These are phyloP conservation scores for Mesoclemmys tuberculata DNA, from an alignment of 2,113 vertebrate species.

Conservation along the genomic window DNA sequence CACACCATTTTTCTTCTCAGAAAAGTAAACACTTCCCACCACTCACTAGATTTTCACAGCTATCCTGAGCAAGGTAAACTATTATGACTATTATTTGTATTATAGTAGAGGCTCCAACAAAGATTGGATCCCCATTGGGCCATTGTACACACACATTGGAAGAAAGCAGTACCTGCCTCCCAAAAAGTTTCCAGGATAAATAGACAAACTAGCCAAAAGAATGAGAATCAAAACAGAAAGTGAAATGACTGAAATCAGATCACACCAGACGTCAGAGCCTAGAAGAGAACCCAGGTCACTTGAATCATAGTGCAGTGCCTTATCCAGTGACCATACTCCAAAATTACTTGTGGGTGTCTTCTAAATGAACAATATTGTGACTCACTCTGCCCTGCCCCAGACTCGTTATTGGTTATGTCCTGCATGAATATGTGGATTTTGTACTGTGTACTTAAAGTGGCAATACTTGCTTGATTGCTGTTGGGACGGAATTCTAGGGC, in stretches of 20 bases:
- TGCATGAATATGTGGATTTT: neutral
- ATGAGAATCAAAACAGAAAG: neutral
- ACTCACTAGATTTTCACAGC: fast-evolving
- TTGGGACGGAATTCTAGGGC: neutral
- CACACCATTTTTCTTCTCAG: neutral
- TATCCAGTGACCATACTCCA: neutral
- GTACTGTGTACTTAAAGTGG: neutral
- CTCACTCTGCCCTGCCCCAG: neutral
- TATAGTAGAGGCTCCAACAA: neutral
- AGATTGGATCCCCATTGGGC: neutral
- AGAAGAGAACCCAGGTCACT: neutral
- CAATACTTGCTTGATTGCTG: neutral
- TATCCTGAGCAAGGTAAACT: neutral
- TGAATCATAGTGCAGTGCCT: neutral
- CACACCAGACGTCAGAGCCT: neutral
- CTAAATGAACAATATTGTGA: neutral
- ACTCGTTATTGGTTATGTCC: neutral
- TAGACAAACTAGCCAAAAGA: neutral
- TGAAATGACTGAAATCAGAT: neutral
- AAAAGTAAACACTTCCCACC: neutral
- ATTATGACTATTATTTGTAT: neutral
- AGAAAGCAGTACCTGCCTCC: neutral
- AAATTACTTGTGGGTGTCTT: neutral
- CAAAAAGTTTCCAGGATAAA: neutral
- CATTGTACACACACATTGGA: neutral